A percentile compares a stretch with the other conserved stretches of the same genome.
Conservation (phyloP, 2,797 vertebrate species). For the Spinus olivaceus region DNA sequence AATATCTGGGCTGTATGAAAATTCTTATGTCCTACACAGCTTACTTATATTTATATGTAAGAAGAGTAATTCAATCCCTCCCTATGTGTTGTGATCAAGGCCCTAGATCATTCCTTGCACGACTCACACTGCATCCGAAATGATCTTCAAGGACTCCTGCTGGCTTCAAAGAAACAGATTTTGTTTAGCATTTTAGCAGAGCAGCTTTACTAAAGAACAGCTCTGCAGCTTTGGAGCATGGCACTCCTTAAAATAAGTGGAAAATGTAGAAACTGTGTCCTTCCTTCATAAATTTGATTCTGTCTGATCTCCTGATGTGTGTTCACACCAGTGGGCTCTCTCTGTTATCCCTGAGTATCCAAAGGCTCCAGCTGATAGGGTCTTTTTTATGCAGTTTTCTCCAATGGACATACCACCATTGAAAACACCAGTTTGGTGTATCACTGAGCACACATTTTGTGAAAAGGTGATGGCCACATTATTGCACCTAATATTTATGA, state of each 20-base stretch:
- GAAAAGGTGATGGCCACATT: background rate
- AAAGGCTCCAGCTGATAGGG: background rate
- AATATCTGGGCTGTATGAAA: background rate
- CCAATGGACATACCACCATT: background rate
- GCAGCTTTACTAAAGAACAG: slow-evolving; percentile 62
- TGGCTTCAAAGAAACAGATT: slow-evolving; percentile 67
- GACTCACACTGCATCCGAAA: slow-evolving; percentile 60
- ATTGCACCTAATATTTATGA: background rate
- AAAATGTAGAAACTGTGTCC: slow-evolving; percentile 56
- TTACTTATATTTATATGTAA: slow-evolving; percentile 18
- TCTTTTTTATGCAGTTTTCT: background rate
- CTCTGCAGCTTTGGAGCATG: slow-evolving; percentile 52
- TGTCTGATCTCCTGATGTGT: slow-evolving; percentile 45
- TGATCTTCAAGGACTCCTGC: slow-evolving; percentile 61
- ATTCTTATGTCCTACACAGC: background rate
- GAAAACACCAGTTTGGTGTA: background rate
- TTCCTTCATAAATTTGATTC: slow-evolving; percentile 42
- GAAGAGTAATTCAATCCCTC: slow-evolving; percentile 23
- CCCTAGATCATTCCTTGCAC: slow-evolving; percentile 51
- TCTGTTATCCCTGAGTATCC: background rate
- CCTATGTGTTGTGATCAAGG: slow-evolving; percentile 46
- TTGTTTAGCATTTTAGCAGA: slow-evolving; percentile 67
- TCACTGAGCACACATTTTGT: background rate
- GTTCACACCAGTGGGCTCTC: slow-evolving; percentile 11
- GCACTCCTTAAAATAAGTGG: slow-evolving; percentile 42